Base-by-base conservation (phyloP, 2,888 invertebrate species). In the Lepidocyrtoides sp. region DNA sequence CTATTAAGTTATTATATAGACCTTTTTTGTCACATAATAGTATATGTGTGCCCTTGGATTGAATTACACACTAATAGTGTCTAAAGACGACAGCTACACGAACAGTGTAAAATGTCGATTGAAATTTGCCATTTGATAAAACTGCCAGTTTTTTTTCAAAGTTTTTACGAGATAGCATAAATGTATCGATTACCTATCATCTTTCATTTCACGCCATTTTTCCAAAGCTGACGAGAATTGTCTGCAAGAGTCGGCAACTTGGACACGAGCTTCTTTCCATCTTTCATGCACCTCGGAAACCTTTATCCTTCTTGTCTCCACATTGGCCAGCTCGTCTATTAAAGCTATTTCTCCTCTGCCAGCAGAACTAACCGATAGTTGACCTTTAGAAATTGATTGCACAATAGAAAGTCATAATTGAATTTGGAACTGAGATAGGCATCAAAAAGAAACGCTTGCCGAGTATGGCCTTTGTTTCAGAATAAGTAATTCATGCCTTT, bases 271-370 rank as follows among this genome's bases (percentile, higher is more conserved):
- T 85, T 93, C 94, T 81, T 92, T 93, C 94, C 94, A 94, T 26
- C 93, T 72, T 85, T 94, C 93, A 90, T 82, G 91, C n/a, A 93
- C 92, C 72, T 94, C 94, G 0, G 93, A 93, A 87, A 94, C 79
- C 89, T 90, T 92, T 84, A 94, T 94, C 57, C 94, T 79, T 57
- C 63, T 83, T 1, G 91, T 90, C 63, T 94, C 94, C 10, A 93
- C 60, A n/a, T 93, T 93, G 12, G 92, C 92, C 7, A 94, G 60
- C 20, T 93, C 93, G 3, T 88, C 72, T 14, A 93, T 29, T 8
- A 93, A 29, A 14, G 54, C 66, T 7, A 83, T 32, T 86, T 93
- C 93, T n/a, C 86, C 86, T 75, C 88, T 44, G 10, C 87, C 88
- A 4, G 87, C 32, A 0, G 81, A 60, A 17, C 60, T 91, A 8